A percentile compares a stretch with the other conserved stretches of the same genome.
Evolutionary conservation across 1,140 invertebrate genomes (phyloP).

Genomic region (Tetragonula clypearis): DNA sequence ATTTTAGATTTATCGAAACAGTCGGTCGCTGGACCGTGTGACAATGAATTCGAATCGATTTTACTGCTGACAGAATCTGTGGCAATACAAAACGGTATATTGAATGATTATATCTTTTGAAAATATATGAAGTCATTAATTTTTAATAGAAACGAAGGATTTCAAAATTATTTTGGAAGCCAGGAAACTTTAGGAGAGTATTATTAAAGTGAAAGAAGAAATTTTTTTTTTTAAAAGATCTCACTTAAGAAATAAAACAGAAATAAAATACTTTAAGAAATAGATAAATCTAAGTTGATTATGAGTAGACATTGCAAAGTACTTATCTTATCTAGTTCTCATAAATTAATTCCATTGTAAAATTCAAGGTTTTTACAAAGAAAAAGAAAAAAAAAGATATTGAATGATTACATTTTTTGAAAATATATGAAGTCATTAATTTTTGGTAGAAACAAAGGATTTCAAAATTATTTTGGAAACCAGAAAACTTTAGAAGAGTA

Average conservation of each 20-base stretch:
- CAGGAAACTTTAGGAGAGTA: no score
- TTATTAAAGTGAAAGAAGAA: no score
- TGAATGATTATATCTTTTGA: neutral
- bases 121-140: neutral
- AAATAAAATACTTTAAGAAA: neutral
- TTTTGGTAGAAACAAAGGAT: neutral
- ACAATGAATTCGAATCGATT: slow-evolving; percentile 4
- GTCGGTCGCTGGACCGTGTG: neutral
- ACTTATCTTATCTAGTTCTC: neutral
- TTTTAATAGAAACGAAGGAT: neutral
- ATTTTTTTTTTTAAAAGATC: no score
- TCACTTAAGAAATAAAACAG: neutral
- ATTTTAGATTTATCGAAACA: slow-evolving; percentile 22
- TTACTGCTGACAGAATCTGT: slow-evolving; percentile 11
- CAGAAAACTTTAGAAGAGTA: no score
- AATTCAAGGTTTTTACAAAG: neutral
- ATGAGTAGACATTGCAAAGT: neutral
- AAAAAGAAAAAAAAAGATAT: neutral
- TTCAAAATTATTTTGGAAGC: no score
- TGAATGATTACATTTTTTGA: neutral
- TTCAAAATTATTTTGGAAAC: no score
- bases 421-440: neutral
- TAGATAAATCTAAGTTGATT: neutral
- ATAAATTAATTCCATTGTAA: neutral
- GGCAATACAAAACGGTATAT: neutral